A percentile compares a stretch with the other conserved stretches of the same genome.
Evolutionary conservation across 2,797 vertebrate species (phyloP).

Genomic region (Pantherophis alleghaniensis): DNA sequence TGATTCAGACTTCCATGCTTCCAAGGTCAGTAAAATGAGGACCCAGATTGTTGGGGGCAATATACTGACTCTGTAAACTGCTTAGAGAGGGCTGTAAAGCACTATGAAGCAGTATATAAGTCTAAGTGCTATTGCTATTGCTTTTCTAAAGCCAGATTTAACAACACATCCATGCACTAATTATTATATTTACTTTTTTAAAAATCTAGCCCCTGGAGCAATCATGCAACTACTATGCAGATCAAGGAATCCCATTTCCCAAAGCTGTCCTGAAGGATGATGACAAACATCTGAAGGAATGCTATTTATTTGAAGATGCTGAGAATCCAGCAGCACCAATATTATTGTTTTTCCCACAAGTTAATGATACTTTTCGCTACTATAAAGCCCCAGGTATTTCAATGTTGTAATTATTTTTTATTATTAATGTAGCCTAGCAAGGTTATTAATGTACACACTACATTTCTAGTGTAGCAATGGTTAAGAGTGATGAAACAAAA

Average conservation of each 20-base stretch:
- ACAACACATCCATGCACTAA: neutral
- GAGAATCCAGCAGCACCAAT: slow-evolving; percentile 75
- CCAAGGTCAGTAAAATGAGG: too few relatives aligned
- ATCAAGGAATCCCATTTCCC: slow-evolving; percentile 79
- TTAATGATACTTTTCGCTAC: slow-evolving; percentile 77
- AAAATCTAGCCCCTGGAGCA: slow-evolving; percentile 72
- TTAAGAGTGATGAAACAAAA: neutral
- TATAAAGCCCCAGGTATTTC: slow-evolving; percentile 82
- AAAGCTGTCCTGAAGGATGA: slow-evolving; percentile 67
- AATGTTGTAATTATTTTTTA: neutral
- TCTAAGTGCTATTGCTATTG: too few relatives aligned
- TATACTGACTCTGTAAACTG: too few relatives aligned
- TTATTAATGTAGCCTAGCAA: neutral
- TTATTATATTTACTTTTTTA: slow-evolving; percentile 1
- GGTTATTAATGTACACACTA: neutral
- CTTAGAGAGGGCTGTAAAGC: too few relatives aligned
- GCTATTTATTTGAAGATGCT: slow-evolving; percentile 79
- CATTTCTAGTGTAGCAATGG: neutral
- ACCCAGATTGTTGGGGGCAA: too few relatives aligned
- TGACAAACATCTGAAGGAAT: slow-evolving; percentile 73
- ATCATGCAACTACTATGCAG: slow-evolving; percentile 76
- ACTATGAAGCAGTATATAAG: too few relatives aligned
- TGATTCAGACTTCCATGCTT: too few relatives aligned
- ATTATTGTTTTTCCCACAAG: slow-evolving; percentile 81
- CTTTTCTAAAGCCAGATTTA: neutral